phyloP scores from a whole-genome alignment of 2,888 invertebrate species.

The Panopea generosa region DNA sequence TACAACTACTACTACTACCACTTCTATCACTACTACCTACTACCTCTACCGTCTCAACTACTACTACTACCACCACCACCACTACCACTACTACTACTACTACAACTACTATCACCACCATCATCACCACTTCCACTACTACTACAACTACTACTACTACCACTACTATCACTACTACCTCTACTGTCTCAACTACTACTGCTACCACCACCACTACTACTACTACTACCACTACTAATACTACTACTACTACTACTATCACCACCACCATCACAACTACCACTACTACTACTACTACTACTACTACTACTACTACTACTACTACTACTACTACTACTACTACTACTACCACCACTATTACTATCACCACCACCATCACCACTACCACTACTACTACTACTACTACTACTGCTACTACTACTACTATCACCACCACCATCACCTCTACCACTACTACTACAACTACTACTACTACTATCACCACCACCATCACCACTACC shows the following conservation, averaged over 20 bases:
- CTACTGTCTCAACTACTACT: neutral
- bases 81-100: constrained; percentile 2
- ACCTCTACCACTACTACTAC: constrained; percentile 30
- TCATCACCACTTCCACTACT: neutral
- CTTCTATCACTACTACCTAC: constrained; percentile 2
- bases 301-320: constrained; percentile 2
- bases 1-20: constrained; percentile 32
- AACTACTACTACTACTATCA: constrained; percentile 20
- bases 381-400: constrained; percentile 30
- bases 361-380: constrained; percentile 25
- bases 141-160: neutral
- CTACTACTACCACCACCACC: constrained; percentile 14
- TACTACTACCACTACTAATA: neutral
- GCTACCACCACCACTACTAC: too few relatives aligned
- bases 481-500: too few relatives aligned
- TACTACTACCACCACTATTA: constrained; percentile 30
- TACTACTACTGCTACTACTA: constrained; percentile 11
- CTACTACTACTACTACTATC: too few relatives aligned
- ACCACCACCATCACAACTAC: neutral
- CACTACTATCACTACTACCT: constrained; percentile 9
- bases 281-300: constrained; percentile 6
- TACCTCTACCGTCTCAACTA: neutral
- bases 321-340: constrained; percentile 12
- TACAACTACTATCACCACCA: neutral
- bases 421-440: constrained; percentile 10